Base-by-base conservation (phyloP, 2,113 vertebrate genomes). In the Phyllostomus discolor region DNA sequence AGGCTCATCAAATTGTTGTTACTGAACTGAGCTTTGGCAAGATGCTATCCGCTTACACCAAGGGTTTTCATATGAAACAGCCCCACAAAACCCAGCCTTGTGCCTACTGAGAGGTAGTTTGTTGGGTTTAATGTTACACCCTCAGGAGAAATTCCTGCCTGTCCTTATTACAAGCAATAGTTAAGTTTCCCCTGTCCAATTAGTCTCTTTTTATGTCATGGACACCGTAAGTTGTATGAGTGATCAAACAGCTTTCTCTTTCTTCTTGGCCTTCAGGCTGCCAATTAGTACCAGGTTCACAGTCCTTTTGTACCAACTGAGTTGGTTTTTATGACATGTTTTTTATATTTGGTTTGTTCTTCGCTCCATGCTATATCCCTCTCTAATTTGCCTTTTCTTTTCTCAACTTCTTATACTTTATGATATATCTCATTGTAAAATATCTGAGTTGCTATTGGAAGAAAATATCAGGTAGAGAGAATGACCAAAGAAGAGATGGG, bases 61-160 rank as follows among this genome's bases (percentile, higher is more conserved):
- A 86, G 38, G 5, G 7, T 64, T 73, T 28, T 20, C 64, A 5
- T 35, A 59, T 43, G 70, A 95, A 91, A 86, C 33, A 88, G 38
- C 5, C n/a, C 75, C 64, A 72, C 38, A 67, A 78, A 91, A 80
- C 19, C 10, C 57, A 69, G 52, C 59, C 17, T 52, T 90, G 6
- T 16, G 19, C 79, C 48, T 76, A 31, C 38, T 79, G 59, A 80
- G 48, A 90, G 64, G 35, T 46, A 59, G 26, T 75, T 59, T 89
- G 48, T n/a, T 82, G 41, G 26, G 17, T 26, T 89, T 41, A 85
- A 70, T 2, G 1, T 79, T 79, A 57, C 5, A 64, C 66, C 90
- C 59, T 76, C 31, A 5, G 92, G 90, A 95, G 84, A 95, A 93
- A 96, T 96, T 92, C 90, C 95, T 92, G 54, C 54, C 83, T 92